Percentiles rank a stretch among this genome's conserved stretches.
These are phyloP conservation scores for Nesometra sesokonis DNA, from an alignment of 35 echinoderm and acorn worm genomes.

Conservation along the genomic window DNA sequence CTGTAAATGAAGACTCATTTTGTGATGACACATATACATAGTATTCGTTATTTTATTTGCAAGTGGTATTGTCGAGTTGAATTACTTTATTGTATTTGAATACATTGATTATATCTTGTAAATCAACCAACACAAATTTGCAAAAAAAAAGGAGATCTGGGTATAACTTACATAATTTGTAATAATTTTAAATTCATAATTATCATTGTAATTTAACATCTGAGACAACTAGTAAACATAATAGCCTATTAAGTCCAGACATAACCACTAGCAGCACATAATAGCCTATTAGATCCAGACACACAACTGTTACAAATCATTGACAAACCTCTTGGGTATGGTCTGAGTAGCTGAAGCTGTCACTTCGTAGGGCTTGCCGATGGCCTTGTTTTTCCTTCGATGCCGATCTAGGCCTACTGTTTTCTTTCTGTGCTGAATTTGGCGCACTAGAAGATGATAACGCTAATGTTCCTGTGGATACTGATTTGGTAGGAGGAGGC, in stretches of 20 bases:
- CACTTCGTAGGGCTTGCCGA: neutral
- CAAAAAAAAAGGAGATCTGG: too few species aligned
- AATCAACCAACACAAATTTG: too few species aligned
- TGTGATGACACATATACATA: too few species aligned
- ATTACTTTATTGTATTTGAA: too few species aligned
- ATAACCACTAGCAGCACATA: neutral
- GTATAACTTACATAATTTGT: too few species aligned
- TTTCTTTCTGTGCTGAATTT: neutral
- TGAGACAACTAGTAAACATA: neutral
- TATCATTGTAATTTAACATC: too few species aligned
- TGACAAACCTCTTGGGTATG: neutral
- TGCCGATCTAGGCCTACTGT: neutral
- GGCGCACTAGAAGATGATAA: neutral
- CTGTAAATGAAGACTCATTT: too few species aligned
- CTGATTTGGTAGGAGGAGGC: neutral
- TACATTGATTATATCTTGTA: too few species aligned
- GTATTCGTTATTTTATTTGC: too few species aligned
- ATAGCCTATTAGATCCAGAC: neutral
- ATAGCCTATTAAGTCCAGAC: neutral
- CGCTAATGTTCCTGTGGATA: neutral
- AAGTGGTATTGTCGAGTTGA: too few species aligned
- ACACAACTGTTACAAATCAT: neutral
- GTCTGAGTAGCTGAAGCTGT: neutral
- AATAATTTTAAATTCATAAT: too few species aligned
- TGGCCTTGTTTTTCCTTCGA: neutral